Evolutionary conservation across 2,888 invertebrate species (phyloP).

Genomic region (Calliopum simillimum): DNA sequence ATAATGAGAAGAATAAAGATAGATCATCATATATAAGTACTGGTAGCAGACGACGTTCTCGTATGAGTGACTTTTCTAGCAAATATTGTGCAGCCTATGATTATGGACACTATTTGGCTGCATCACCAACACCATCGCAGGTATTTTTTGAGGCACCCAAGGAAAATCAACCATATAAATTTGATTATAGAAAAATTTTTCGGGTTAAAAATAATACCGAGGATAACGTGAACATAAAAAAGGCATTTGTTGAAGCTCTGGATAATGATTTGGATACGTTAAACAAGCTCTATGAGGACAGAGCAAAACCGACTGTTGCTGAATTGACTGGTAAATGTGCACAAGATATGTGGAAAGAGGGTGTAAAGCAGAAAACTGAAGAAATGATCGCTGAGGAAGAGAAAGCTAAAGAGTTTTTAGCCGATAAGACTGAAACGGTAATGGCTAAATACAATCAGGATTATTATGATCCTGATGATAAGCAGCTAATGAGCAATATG

Average conservation of each 20-base stretch:
- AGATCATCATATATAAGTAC: background rate
- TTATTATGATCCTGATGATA: conserved; percentile 53
- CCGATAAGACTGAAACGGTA: conserved; percentile 2
- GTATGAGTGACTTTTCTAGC: conserved; percentile 10
- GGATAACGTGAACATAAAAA: conserved; percentile 28
- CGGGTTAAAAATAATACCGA: conserved; percentile 30
- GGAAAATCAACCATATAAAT: conserved; percentile 43
- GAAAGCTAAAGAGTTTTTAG: background rate
- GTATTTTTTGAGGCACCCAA: conserved; percentile 43
- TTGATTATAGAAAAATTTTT: conserved; percentile 53
- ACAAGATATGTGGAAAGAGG: conserved; percentile 41
- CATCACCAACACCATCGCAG: conserved; percentile 36
- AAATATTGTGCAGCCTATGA: conserved; percentile 37
- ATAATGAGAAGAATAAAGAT: background rate
- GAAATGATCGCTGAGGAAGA: conserved; percentile 31
- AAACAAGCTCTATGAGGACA: conserved; percentile 37
- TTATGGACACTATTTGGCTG: conserved; percentile 39
- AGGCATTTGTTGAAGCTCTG: conserved; percentile 41
- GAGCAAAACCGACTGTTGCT: conserved; percentile 30
- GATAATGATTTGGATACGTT: conserved; percentile 45
- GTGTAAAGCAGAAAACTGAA: conserved; percentile 40
- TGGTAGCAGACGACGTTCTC: background rate
- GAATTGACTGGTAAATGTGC: conserved; percentile 43
- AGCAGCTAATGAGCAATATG: conserved; percentile 52
- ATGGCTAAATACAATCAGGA: conserved; percentile 32